A percentile compares a stretch with the other conserved stretches of the same genome.
phyloP scores from a whole-genome alignment of 1,140 invertebrate species.

The Harlomillsia oculata region DNA sequence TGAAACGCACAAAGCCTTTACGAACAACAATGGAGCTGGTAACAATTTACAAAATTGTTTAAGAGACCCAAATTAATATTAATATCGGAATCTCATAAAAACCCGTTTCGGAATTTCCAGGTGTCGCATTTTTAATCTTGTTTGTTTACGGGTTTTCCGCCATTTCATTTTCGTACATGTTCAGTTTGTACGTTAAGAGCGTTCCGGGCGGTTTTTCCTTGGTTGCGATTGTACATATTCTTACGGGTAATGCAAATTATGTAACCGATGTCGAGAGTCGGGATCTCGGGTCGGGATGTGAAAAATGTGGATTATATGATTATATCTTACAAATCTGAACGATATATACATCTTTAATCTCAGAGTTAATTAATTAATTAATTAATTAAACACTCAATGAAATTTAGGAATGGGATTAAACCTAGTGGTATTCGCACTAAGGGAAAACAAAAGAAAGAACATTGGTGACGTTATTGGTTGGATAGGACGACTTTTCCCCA shows the following conservation, averaged over 20 bases:
- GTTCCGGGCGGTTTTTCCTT: slow-evolving; percentile 26
- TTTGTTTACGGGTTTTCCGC: slow-evolving; percentile 25
- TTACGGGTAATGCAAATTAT: slow-evolving; percentile 13
- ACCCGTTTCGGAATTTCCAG: no score
- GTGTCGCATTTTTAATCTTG: slow-evolving; percentile 20
- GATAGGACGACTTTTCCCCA: slow-evolving; percentile 28
- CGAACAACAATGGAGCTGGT: slow-evolving; percentile 11
- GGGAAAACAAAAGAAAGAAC: slow-evolving; percentile 1
- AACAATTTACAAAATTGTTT: slow-evolving; percentile 33
- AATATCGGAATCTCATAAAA: neutral
- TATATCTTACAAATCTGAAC: no score
- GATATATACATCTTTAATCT: neutral
- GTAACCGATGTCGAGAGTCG: no score
- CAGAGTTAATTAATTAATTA: neutral
- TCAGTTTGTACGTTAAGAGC: slow-evolving; percentile 15
- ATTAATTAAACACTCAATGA: neutral
- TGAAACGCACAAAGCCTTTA: slow-evolving; percentile 14
- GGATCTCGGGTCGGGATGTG: no score
- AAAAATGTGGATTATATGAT: no score
- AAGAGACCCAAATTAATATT: no score
- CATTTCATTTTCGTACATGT: slow-evolving; percentile 28
- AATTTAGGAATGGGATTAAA: slow-evolving; percentile 16
- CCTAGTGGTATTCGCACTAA: slow-evolving; percentile 19
- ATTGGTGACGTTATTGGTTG: neutral
- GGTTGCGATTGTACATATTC: slow-evolving; percentile 17